Evolutionary conservation across 2,797 vertebrate species (phyloP).

Genomic region (Melanotaenia maccullochi): DNA sequence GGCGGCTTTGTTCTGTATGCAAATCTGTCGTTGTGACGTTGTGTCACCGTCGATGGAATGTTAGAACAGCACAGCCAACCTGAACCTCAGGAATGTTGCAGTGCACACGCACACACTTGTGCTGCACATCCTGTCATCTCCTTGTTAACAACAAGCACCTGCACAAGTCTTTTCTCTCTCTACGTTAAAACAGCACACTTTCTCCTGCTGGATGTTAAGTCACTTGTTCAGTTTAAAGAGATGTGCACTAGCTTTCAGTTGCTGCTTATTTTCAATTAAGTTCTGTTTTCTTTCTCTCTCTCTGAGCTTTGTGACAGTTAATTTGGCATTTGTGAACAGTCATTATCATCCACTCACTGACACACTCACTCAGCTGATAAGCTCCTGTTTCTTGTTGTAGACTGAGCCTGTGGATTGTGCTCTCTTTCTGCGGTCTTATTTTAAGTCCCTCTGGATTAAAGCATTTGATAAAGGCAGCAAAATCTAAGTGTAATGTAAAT

Average conservation of each 20-base stretch:
- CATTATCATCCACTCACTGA: constrained; percentile 50
- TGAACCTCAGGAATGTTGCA: constrained; percentile 70
- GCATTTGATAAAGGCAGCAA: constrained; percentile 57
- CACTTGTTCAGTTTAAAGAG: background rate
- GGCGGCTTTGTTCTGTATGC: constrained; percentile 85
- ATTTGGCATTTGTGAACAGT: constrained; percentile 56
- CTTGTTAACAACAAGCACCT: constrained; percentile 61
- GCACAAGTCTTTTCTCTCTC: constrained; percentile 22
- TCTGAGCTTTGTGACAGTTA: constrained; percentile 52
- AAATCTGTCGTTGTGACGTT: constrained; percentile 74
- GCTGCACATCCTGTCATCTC: constrained; percentile 38
- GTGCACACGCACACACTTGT: constrained; percentile 23
- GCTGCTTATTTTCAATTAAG: constrained; percentile 60
- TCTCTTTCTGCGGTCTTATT: constrained; percentile 66
- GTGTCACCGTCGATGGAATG: constrained; percentile 80
- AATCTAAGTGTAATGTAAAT: constrained; percentile 61
- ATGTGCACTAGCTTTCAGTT: constrained; percentile 34
- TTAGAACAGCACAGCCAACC: constrained; percentile 58
- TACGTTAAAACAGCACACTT: constrained; percentile 22
- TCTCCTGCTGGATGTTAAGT: constrained; percentile 15
- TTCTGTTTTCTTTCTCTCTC: constrained; percentile 36
- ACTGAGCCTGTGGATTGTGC: constrained; percentile 57
- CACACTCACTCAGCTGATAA: constrained; percentile 42
- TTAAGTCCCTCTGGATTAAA: constrained; percentile 53
- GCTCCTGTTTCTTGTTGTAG: constrained; percentile 46